Base-by-base conservation (phyloP, 2,797 vertebrate species). In the Malurus leucopterus region DNA sequence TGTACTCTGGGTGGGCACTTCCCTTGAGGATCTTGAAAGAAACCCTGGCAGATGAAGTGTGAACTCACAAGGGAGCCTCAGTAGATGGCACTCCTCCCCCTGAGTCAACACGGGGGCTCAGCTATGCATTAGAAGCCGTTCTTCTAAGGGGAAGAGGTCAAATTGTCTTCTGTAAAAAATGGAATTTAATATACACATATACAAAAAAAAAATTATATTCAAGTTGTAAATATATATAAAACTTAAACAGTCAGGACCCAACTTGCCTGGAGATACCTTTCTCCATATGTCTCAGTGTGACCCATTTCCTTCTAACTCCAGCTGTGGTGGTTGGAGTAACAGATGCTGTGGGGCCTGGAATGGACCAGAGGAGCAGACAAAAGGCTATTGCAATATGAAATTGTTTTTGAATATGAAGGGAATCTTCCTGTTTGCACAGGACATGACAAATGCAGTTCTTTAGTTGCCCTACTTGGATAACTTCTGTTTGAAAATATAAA, bases 1-100 rank as follows among this genome's bases (percentile, higher is more conserved):
- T 65, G 19, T 63, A 24, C 16, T 67, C 22, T 59, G 24, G 9
- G 71, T 50, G 67, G 54, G 26, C 55, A 55, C 29, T 85, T 92
- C n/a, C 47, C 34, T 24, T 8, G 30, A 75, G 57, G 59, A 72
- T 30, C 51, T 50, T 47, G 29, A 85, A 67, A 76, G 54, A 64
- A 91, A 36, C 29, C 32, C 29, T 36, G 49, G 41, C 64, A 89
- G 46, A 90, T 65, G 38, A 85, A 87, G 12, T 40, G 8, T 0
- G 1, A n/a, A n/a, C 11, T 75, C 81, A 43, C 0, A 1, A 41
- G 43, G 38, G 75, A 82, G 55, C 38, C 65, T 77, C 81, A 83
- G 58, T 90, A 90, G 86, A 85, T 65, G 70, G 59, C 89, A 92
- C 59, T 90, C 63, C 76, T 93, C 14, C 34, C 20, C 13, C 54